Conservation (phyloP, 2,797 vertebrate genomes). For the Choloepus didactylus region DNA sequence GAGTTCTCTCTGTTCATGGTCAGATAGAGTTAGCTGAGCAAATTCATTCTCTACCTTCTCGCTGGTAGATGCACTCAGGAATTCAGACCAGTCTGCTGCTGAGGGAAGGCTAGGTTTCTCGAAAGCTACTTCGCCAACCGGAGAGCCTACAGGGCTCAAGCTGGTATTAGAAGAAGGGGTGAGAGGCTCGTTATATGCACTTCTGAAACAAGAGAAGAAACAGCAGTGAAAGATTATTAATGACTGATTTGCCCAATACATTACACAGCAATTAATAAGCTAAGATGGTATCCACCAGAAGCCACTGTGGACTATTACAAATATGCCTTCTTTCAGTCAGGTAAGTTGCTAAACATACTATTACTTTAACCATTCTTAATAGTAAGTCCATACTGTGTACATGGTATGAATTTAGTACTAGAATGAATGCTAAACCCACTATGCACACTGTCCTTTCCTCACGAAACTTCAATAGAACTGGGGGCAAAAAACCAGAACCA, state of each 20-base stretch:
- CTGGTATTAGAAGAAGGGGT: slow-evolving; percentile 96
- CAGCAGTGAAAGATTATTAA: slow-evolving; percentile 6
- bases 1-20: slow-evolving; percentile 98
- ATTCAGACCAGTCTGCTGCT: slow-evolving; percentile 98
- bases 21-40: slow-evolving; percentile 98
- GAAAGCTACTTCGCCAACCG: slow-evolving; percentile 92
- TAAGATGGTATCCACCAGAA: not conserved
- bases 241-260: fast-evolving
- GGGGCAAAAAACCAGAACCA: not conserved
- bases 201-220: slow-evolving; percentile 89
- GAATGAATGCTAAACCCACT: not conserved
- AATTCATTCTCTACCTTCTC: slow-evolving; percentile 98
- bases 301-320: not conserved
- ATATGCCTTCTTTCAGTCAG: not conserved
- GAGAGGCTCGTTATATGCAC: slow-evolving; percentile 95
- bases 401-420: not conserved
- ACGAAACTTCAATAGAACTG: not conserved
- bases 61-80: slow-evolving; percentile 97
- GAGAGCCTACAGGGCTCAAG: slow-evolving; percentile 95
- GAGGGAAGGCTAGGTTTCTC: slow-evolving; percentile 95
- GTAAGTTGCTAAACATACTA: not conserved
- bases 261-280: not conserved
- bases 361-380: not conserved
- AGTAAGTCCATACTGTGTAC: not conserved
- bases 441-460: not conserved